A percentile compares a stretch with the other conserved stretches of the same genome.
phyloP scores from a whole-genome alignment of 2,797 vertebrate genomes.

The Ptychadena robeensis region DNA sequence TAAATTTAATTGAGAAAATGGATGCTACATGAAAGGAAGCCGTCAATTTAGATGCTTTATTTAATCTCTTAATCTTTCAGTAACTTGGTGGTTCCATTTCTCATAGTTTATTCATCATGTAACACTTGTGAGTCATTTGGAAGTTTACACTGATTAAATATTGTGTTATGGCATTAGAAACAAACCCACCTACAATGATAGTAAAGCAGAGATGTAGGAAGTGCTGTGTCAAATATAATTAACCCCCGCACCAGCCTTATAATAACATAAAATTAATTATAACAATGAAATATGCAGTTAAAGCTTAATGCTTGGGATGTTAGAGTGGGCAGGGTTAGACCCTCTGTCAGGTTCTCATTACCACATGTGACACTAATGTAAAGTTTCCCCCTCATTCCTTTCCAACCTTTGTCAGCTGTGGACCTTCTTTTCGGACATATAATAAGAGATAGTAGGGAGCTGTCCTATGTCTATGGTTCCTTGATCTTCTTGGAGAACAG shows the following conservation, averaged over 20 bases:
- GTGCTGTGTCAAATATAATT: slow-evolving; percentile 1
- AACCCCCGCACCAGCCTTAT: not conserved
- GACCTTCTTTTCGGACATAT: no score
- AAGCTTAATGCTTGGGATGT: not conserved
- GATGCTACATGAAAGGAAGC: not conserved
- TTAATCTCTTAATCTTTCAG: not conserved
- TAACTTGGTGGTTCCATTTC: not conserved
- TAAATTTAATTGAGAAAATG: not conserved
- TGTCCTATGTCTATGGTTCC: no score
- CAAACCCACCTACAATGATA: slow-evolving; percentile 45
- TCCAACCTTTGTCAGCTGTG: no score
- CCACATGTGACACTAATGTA: not conserved
- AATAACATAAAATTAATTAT: not conserved
- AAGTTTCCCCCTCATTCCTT: not conserved
- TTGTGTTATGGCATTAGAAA: slow-evolving; percentile 28
- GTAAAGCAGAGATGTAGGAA: slow-evolving; percentile 21
- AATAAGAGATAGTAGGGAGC: no score
- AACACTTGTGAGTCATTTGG: slow-evolving; percentile 43
- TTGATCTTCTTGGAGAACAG: no score
- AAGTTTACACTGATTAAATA: slow-evolving; percentile 34
- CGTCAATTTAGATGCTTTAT: not conserved
- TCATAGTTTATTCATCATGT: slow-evolving; percentile 33
- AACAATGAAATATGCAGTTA: not conserved
- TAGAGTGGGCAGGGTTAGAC: no score
- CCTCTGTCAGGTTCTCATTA: not conserved